Conservation (phyloP, 2,797 vertebrate genomes). For the Chelonia mydas region DNA sequence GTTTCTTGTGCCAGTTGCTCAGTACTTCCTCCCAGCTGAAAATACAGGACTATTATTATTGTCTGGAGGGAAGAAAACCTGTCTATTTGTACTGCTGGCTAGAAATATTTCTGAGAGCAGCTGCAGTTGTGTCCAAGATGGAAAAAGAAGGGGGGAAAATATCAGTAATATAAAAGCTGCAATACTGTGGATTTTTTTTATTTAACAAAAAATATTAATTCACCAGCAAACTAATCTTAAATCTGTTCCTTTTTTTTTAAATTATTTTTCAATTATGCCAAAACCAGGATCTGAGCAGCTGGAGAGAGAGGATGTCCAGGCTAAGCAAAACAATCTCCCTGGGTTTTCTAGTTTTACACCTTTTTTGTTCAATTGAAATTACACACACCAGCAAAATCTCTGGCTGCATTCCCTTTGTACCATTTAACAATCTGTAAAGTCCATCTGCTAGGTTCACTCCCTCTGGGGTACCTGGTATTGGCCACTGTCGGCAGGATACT, state of each 20-base stretch:
- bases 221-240: not conserved
- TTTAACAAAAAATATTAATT: not conserved
- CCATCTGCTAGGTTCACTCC: not conserved
- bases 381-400: not conserved
- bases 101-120: not conserved
- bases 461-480: too few species aligned
- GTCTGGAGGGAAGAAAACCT: not conserved
- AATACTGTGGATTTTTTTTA: not conserved
- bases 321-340: not conserved
- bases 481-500: too few species aligned
- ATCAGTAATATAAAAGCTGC: not conserved
- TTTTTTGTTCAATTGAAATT: not conserved
- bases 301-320: not conserved
- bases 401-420: not conserved
- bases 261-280: not conserved
- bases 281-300: not conserved
- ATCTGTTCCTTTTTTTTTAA: not conserved
- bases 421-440: not conserved
- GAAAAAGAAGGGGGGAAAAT: not conserved
- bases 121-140: not conserved
- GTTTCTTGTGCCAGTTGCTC: not conserved
- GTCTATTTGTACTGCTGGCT: not conserved
- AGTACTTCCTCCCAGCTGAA: not conserved
- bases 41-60: not conserved
- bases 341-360: constrained; percentile 21